These are phyloP conservation scores for Nephrotoma guestfalica DNA, from an alignment of 2,888 invertebrate genomes.

Conservation along the genomic window DNA sequence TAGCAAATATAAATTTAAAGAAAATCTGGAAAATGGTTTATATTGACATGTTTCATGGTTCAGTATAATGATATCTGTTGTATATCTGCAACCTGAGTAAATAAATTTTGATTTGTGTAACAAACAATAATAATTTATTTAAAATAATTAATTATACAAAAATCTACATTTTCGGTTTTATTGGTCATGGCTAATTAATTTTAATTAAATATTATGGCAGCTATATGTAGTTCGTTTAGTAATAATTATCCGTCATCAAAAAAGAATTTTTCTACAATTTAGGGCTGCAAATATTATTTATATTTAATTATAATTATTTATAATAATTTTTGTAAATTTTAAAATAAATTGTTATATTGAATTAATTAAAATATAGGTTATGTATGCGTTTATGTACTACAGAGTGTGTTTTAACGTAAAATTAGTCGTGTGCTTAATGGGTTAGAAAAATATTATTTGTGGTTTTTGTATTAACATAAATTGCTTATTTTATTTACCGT, in stretches of 20 bases:
- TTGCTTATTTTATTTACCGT: not conserved
- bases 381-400: too few relatives aligned
- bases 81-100: not conserved
- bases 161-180: not conserved
- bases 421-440: not conserved
- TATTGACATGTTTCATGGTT: not conserved
- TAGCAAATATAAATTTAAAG: not conserved
- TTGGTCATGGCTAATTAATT: not conserved
- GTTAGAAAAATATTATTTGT: not conserved
- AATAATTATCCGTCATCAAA: not conserved
- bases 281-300: not conserved
- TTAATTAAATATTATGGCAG: not conserved
- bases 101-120: not conserved
- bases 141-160: not conserved
- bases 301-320: not conserved
- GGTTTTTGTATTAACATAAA: not conserved
- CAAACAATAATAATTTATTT: not conserved
- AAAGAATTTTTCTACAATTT: not conserved
- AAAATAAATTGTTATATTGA: not conserved
- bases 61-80: too few relatives aligned
- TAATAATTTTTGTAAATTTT: not conserved
- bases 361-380: not conserved
- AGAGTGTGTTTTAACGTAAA: not conserved
- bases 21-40: not conserved
- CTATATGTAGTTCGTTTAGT: not conserved